These are phyloP conservation scores for Amazona finschi DNA, from an alignment of 2,797 vertebrate genomes.

Conservation along the genomic window DNA sequence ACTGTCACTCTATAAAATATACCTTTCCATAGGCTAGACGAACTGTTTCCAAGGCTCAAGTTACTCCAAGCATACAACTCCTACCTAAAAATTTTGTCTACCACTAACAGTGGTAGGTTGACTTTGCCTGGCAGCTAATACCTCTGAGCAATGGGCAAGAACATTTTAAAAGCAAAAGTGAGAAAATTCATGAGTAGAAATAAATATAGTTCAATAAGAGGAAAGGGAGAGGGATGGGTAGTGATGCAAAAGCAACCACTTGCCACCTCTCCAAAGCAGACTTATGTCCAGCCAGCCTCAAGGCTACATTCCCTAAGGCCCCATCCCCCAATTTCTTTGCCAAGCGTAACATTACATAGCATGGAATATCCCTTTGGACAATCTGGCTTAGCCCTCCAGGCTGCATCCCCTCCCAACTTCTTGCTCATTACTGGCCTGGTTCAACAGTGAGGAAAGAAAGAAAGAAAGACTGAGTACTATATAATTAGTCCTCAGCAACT, in stretches of 20 bases:
- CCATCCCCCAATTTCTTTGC: background rate
- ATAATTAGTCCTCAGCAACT: background rate
- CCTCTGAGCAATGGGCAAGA: background rate
- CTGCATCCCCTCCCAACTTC: background rate
- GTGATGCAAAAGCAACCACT: background rate
- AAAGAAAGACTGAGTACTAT: background rate
- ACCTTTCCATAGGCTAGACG: background rate
- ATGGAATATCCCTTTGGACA: background rate
- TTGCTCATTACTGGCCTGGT: background rate
- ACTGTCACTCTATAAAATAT: background rate
- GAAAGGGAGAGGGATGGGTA: background rate
- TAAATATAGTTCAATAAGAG: background rate
- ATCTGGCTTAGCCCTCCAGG: background rate
- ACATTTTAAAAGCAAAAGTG: background rate
- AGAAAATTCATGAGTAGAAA: background rate
- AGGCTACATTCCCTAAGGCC: background rate
- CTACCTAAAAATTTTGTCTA: background rate
- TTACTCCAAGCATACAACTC: background rate
- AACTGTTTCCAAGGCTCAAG: background rate
- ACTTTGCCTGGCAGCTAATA: background rate
- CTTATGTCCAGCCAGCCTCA: background rate
- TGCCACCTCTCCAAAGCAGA: background rate
- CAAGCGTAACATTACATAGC: rapidly evolving
- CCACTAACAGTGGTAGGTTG: background rate
- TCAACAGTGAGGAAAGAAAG: rapidly evolving